phyloP scores from a whole-genome alignment of 2,113 vertebrate species.

The Archocentrus centrarchus region DNA sequence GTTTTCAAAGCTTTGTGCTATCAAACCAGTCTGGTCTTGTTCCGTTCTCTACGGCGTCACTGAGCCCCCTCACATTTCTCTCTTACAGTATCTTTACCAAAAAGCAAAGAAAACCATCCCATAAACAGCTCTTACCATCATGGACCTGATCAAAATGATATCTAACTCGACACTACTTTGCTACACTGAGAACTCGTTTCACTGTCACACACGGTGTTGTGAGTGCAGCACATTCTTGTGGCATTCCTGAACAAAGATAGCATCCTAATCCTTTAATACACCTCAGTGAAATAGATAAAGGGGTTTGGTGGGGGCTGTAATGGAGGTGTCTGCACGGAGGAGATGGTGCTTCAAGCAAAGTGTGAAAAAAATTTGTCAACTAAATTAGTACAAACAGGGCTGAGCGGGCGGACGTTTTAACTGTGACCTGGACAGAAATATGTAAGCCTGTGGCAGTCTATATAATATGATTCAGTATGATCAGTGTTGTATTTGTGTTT shows the following conservation, averaged over 20 bases:
- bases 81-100: neutral
- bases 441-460: neutral
- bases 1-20: conserved; percentile 25
- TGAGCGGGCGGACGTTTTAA: neutral
- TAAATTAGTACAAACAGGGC: neutral
- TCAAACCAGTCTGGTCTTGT: conserved; percentile 63
- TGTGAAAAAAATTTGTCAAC: neutral
- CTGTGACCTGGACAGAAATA: neutral
- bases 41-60: neutral
- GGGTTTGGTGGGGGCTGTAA: conserved; percentile 26
- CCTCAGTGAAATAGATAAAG: conserved; percentile 41
- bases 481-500: neutral
- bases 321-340: conserved; percentile 20
- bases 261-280: conserved; percentile 64
- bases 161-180: neutral
- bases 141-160: conserved; percentile 6
- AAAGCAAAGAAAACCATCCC: conserved; percentile 5
- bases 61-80: neutral
- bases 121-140: neutral
- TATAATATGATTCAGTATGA: neutral
- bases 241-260: conserved; percentile 62
- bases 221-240: conserved; percentile 20
- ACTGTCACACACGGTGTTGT: neutral
- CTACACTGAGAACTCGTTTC: neutral
- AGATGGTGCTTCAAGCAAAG: neutral